Evolutionary conservation across 92 coral and sea anemone species (phyloP).

Genomic region (Chrysogorgia sp.): DNA sequence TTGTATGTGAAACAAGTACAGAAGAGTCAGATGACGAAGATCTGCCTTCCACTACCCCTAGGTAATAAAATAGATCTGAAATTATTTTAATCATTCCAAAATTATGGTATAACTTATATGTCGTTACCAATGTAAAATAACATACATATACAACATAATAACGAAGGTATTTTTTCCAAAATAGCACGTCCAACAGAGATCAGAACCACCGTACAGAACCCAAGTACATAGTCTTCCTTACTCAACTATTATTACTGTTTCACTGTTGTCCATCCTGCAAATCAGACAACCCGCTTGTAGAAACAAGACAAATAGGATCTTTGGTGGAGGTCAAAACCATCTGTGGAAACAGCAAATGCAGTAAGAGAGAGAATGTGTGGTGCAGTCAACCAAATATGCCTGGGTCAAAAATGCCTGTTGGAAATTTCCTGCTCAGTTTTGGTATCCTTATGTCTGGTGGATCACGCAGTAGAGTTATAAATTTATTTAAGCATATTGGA

Average conservation of each 20-base stretch:
- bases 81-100: too few species aligned
- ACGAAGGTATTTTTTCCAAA: too few species aligned
- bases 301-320: conserved; percentile 14
- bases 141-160: too few species aligned
- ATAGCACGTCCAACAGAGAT: too few species aligned
- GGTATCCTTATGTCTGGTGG: conserved; percentile 48
- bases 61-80: too few species aligned
- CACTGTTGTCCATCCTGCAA: conserved; percentile 33
- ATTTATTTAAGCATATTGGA: conserved; percentile 53
- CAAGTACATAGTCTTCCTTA: conserved; percentile 15
- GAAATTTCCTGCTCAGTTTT: conserved; percentile 47
- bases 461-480: conserved; percentile 35
- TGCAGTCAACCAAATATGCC: conserved; percentile 49
- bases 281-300: conserved; percentile 29
- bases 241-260: conserved; percentile 13
- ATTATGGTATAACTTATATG: too few species aligned
- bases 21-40: too few species aligned
- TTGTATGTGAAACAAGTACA: too few species aligned
- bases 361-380: conserved; percentile 47
- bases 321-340: conserved; percentile 9
- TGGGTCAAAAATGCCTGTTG: conserved; percentile 44
- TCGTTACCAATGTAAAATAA: too few species aligned
- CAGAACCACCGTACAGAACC: neutral
- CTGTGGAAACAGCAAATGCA: neutral
- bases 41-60: too few species aligned